These are phyloP conservation scores for Eupsilia transversa DNA, from an alignment of 2,888 invertebrate species.

Conservation along the genomic window DNA sequence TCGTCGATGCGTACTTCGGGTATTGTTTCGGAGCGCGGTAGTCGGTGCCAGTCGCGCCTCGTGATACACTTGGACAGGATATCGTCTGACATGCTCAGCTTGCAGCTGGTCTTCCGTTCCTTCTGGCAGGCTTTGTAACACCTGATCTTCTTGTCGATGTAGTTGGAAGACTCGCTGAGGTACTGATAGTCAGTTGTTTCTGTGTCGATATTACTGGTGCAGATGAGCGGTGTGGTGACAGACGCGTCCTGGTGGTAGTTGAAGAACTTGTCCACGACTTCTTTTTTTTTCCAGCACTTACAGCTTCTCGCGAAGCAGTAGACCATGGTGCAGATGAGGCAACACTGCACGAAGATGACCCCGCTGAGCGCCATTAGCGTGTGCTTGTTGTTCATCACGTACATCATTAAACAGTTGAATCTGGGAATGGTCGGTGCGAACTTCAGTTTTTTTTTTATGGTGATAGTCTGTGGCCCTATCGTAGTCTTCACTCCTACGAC, in stretches of 20 bases:
- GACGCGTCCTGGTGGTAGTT: slow-evolving; percentile 83
- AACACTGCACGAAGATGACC: slow-evolving; percentile 78
- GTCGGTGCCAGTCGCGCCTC: slow-evolving; percentile 81
- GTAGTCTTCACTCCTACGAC: background rate
- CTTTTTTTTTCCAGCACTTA: slow-evolving; percentile 70
- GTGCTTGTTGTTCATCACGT: slow-evolving; percentile 69
- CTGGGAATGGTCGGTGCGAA: no score
- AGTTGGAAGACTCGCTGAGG: slow-evolving; percentile 77
- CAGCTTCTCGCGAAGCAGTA: slow-evolving; percentile 75
- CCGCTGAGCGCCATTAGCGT: slow-evolving; percentile 70
- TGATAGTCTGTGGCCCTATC: fast-evolving
- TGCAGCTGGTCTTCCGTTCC: slow-evolving; percentile 72
- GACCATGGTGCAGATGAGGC: slow-evolving; percentile 77
- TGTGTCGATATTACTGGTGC: slow-evolving; percentile 81
- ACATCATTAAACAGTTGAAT: slow-evolving; percentile 17
- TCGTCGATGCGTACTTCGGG: slow-evolving; percentile 74
- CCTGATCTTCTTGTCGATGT: slow-evolving; percentile 80
- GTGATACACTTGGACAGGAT: slow-evolving; percentile 85
- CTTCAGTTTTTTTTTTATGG: no score
- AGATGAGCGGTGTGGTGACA: slow-evolving; percentile 84
- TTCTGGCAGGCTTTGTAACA: slow-evolving; percentile 85
- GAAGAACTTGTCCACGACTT: slow-evolving; percentile 77
- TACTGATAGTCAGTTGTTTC: slow-evolving; percentile 81
- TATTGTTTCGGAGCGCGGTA: slow-evolving; percentile 74
- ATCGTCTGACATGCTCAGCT: slow-evolving; percentile 84